Conservation (phyloP, 2,797 vertebrate genomes). For the Neopelma chrysocephalum region DNA sequence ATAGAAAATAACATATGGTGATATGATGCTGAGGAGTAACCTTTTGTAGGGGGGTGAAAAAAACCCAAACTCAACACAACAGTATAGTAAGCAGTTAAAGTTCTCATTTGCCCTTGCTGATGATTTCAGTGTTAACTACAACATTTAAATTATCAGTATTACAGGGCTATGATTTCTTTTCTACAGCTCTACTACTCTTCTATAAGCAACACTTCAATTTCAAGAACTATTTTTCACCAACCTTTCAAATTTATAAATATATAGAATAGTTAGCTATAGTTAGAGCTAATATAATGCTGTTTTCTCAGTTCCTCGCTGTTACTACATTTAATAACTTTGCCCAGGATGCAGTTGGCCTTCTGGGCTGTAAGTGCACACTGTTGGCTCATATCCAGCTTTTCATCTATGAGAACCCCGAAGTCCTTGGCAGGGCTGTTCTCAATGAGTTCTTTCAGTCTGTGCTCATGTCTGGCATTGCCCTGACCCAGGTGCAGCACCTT, state of each 20-base stretch:
- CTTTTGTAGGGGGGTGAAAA: neutral
- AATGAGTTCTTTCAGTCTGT: neutral
- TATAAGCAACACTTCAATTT: neutral
- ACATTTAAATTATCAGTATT: neutral
- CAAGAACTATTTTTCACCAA: neutral
- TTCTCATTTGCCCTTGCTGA: neutral
- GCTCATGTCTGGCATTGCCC: neutral
- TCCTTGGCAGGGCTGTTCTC: neutral
- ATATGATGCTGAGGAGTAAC: neutral
- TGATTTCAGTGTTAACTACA: neutral
- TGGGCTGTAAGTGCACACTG: neutral
- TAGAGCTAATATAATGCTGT: neutral
- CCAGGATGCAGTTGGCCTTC: neutral
- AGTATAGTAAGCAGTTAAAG: neutral
- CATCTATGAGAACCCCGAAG: neutral
- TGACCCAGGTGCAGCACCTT: neutral
- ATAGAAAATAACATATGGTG: neutral
- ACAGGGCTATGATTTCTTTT: neutral
- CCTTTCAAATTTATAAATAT: neutral
- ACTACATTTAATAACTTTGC: neutral
- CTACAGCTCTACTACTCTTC: neutral
- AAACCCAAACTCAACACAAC: neutral
- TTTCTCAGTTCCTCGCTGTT: neutral
- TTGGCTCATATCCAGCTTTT: neutral
- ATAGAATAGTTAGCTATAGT: neutral